Base-by-base conservation (phyloP, 2,113 vertebrate genomes). In the Ramphastos sulfuratus region DNA sequence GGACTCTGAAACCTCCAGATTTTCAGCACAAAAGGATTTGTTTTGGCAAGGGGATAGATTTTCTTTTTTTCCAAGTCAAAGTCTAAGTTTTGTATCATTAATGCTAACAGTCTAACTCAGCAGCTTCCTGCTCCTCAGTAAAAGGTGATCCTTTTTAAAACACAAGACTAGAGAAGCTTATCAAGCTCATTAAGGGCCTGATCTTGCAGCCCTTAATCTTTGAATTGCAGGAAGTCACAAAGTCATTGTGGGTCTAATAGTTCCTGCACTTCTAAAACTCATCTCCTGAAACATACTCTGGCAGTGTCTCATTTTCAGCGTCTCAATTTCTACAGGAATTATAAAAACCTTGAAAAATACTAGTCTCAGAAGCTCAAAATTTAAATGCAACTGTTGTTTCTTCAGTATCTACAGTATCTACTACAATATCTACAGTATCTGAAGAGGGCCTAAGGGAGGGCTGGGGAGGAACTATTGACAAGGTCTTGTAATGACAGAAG, bases 141-240 rank as follows among this genome's bases (percentile, higher is more conserved):
- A 24, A 42, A 3, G 5, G 19, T 37, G 4, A 63, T 46, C 8
- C 20, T 67, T 63, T 71, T 24, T 33, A 77, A 72, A 77, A 50
- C 60, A 54, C 67, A 8, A 77, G 7, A 31, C 7, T 31, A 37
- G 4, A 44, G 24, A 71, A 60, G 15, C 37, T 83, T 52, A 88
- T 24, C 0, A 1, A 76, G 23, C 6, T 61, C 4, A 1, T 42
- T 56, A 82, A 54, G 28, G 5, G 23, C 4, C 7, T 30, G 31
- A 79, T 64, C 59, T 55, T 61, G 11, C 21, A 65, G 14, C 69
- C 4, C 7, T 77, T 4, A 75, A 58, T 4, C 4, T 80, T 48
- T 59, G 24, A 24, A 61, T n/a, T 76, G 7, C 11, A 56, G 58
- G 6, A 56, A 66, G 13, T 55, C 23, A 81, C 48, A 33, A 59